phyloP scores from a whole-genome alignment of 1,140 invertebrate genomes.

The Rhopalosiphum maidis region DNA sequence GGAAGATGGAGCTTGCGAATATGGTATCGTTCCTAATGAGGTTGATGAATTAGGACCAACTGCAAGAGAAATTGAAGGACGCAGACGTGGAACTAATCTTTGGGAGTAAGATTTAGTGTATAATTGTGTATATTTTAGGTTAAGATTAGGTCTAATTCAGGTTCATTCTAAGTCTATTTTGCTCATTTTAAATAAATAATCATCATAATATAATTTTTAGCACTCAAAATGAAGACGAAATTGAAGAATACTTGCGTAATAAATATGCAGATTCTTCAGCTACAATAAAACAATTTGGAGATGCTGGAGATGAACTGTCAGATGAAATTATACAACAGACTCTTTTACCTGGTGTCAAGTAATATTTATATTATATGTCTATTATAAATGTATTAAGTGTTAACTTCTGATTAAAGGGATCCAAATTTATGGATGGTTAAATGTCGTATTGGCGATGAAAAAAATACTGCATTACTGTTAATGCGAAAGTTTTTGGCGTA shows the following conservation, averaged over 20 bases:
- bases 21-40: slow-evolving; percentile 84
- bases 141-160: not conserved
- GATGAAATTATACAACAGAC: slow-evolving; percentile 99
- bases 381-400: not conserved
- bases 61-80: slow-evolving; percentile 91
- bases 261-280: slow-evolving; percentile 92
- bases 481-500: slow-evolving; percentile 97
- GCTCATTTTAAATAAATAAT: not conserved
- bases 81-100: slow-evolving; percentile 82
- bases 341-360: slow-evolving; percentile 93
- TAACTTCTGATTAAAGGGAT: slow-evolving; percentile 70
- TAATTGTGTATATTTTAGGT: not conserved
- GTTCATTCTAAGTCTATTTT: not conserved
- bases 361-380: slow-evolving; percentile 62
- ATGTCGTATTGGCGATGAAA: slow-evolving; percentile 96
- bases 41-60: slow-evolving; percentile 88
- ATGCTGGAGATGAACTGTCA: slow-evolving; percentile 93
- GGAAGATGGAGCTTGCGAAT: slow-evolving; percentile 91
- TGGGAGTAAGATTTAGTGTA: slow-evolving; percentile 76
- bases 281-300: slow-evolving; percentile 84
- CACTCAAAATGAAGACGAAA: slow-evolving; percentile 92
- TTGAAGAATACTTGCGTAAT: slow-evolving; percentile 92
- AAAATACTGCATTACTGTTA: slow-evolving; percentile 84
- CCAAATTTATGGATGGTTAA: slow-evolving; percentile 99
- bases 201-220: slow-evolving; percentile 62